Percentiles rank a stretch among this genome's conserved stretches.
Evolutionary conservation across 2,888 invertebrate species (phyloP).

Genomic region (Lithophane leautieri): DNA sequence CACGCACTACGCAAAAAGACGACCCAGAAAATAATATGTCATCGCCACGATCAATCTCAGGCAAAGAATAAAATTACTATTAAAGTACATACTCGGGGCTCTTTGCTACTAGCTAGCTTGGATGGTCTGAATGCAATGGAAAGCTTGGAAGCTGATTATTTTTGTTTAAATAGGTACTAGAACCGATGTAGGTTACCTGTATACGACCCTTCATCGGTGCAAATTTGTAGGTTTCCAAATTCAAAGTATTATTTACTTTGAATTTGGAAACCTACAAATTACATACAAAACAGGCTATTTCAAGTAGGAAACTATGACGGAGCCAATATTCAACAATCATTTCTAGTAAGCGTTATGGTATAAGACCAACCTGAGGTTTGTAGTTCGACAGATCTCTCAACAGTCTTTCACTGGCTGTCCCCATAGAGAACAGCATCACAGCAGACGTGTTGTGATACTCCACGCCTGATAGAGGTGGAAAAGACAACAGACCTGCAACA

Average conservation of each 20-base stretch:
- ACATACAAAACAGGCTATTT: not conserved
- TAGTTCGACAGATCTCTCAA: conserved; percentile 92
- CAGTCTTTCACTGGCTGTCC: conserved; percentile 92
- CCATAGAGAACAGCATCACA: conserved; percentile 92
- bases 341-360: not conserved
- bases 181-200: not conserved
- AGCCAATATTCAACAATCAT: not conserved
- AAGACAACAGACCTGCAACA: conserved; percentile 87
- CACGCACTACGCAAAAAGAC: not conserved
- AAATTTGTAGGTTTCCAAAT: too few species aligned
- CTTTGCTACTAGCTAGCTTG: not conserved
- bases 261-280: too few species aligned
- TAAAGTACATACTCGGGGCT: not conserved
- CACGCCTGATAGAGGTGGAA: conserved; percentile 92
- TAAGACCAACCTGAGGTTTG: conserved; percentile 83
- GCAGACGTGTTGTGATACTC: conserved; percentile 88
- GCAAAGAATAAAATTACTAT: not conserved
- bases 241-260: too few species aligned
- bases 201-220: not conserved
- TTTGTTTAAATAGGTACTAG: not conserved
- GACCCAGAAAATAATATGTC: not conserved
- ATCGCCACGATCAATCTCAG: not conserved
- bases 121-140: not conserved
- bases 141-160: not conserved
- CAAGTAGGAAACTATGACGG: not conserved